Evolutionary conservation across 2,888 invertebrate genomes (phyloP), one percentile per base, ranked within the genome.

Genomic region (Ptilodon capucinus): DNA sequence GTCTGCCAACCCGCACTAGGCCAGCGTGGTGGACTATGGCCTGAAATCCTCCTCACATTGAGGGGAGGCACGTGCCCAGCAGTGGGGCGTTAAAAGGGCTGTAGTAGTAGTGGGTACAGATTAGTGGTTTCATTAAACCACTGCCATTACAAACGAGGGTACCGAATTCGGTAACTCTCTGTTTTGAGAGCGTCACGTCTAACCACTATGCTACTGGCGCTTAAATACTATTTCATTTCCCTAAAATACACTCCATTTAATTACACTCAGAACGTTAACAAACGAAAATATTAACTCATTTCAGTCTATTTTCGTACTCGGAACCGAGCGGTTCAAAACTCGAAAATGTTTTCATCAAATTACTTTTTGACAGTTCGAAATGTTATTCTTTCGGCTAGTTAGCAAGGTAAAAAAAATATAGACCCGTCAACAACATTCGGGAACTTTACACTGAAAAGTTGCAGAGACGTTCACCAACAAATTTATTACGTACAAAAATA

Each of bases 401-500:
- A 80, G 71, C 56, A 57, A 63, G 64, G 63, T 60, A 74, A 62
- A 77, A 53, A 82, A 88, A 88, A 87, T 86, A 88, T 77, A 73
- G 66, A 55, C 55, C 72, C 75, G 81, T 79, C 84, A 71, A 71
- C 82, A 68, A 64, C 56, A 66, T 78, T 71, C 70, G 53, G 83
- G 80, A 88, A 88, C 81, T 77, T 80, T 79, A 86, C 71, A 84
- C 84, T 82, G 81, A 84, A 84, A 86, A 81, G 77, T 84, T 74
- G 80, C 76, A 74, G 76, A 74, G 79, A 69, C 69, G 64, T 63
- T 65, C 58, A 64, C 60, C 54, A 54, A 67, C 74, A 63, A 75
- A 83, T 84, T 78, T 79, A 84, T 79, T 80, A 74, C 62, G 48
- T 56, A 76, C 76, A 55, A 68, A 79, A 86, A 84, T 82, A 85